These are phyloP conservation scores for Phoebastria nigripes DNA, from an alignment of 2,797 vertebrate genomes.

Conservation along the genomic window DNA sequence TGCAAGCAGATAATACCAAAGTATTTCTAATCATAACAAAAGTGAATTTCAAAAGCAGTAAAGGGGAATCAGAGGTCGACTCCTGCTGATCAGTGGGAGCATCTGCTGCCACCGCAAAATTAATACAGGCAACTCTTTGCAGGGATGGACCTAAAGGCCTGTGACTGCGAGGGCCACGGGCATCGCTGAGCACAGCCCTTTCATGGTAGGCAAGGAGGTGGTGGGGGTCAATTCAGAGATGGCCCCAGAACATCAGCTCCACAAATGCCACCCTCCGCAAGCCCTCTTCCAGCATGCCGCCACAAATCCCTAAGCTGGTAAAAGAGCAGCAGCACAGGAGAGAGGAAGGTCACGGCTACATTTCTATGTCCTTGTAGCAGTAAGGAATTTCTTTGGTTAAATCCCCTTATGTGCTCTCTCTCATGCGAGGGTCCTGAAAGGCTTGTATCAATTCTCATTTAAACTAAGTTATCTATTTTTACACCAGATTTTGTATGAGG, in stretches of 20 bases:
- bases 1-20: not conserved
- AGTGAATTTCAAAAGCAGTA: not conserved
- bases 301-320: not conserved
- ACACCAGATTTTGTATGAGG: not conserved
- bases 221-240: rapidly evolving
- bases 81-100: not conserved
- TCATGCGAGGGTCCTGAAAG: not conserved
- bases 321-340: not conserved
- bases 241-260: not conserved
- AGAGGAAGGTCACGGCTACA: not conserved
- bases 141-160: not conserved
- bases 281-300: not conserved
- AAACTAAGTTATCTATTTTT: not conserved
- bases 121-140: rapidly evolving
- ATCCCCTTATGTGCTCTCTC: not conserved
- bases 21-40: not conserved
- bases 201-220: rapidly evolving
- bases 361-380: not conserved
- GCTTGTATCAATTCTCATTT: not conserved
- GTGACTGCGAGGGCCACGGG: rapidly evolving
- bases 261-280: not conserved
- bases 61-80: not conserved
- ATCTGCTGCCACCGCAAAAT: rapidly evolving
- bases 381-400: not conserved
- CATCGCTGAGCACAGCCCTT: not conserved